phyloP scores from a whole-genome alignment of 2,888 invertebrate genomes.

The Augochlorella aurata region DNA sequence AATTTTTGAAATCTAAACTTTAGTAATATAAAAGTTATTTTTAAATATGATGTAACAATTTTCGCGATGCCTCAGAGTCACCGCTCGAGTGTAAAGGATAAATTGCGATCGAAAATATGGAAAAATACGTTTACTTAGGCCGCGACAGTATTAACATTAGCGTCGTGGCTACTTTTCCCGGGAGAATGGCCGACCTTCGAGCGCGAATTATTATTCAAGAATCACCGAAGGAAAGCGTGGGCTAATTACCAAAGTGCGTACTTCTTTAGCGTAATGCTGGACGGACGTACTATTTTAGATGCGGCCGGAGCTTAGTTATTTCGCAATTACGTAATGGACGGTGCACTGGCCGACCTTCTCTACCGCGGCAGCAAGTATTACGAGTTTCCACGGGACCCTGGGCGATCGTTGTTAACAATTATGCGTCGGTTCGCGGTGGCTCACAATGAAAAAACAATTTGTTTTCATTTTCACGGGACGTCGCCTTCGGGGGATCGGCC shows the following conservation, averaged over 20 bases:
- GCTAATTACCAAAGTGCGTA: constrained; percentile 30
- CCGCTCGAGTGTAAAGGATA: too few relatives aligned
- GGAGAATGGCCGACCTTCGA: neutral
- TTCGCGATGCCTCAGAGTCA: too few relatives aligned
- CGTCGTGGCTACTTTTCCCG: neutral
- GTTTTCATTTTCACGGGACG: constrained; percentile 13
- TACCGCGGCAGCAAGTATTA: constrained; percentile 4
- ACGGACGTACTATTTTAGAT: constrained; percentile 21
- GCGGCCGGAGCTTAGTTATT: constrained; percentile 24
- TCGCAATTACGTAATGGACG: constrained; percentile 52
- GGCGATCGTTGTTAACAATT: constrained; percentile 29
- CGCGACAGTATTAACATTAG: neutral
- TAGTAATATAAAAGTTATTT: too few relatives aligned
- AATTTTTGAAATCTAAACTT: too few relatives aligned
- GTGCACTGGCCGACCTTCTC: constrained; percentile 24
- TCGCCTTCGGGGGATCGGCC: too few relatives aligned
- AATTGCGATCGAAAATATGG: too few relatives aligned
- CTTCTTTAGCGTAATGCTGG: constrained; percentile 3
- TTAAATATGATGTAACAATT: too few relatives aligned
- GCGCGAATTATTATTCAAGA: constrained; percentile 15
- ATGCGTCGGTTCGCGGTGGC: constrained; percentile 1
- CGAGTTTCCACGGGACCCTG: neutral
- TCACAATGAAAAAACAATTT: constrained; percentile 28
- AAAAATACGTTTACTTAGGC: neutral
- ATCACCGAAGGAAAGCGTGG: constrained; percentile 22